phyloP scores from a whole-genome alignment of 2,888 invertebrate species.

The Cryptosula pallasiana region DNA sequence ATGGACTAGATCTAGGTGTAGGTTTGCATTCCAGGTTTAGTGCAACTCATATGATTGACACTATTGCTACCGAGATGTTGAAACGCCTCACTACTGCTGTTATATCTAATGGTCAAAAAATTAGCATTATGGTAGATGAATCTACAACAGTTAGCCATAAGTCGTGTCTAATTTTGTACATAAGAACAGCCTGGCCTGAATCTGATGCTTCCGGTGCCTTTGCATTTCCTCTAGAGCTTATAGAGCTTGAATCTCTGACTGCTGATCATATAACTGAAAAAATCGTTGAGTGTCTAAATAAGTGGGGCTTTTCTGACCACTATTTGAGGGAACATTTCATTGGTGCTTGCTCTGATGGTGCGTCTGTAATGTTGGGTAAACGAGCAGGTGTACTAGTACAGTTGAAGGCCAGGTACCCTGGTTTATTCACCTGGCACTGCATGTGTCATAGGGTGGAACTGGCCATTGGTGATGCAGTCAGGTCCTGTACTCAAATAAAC shows the following conservation, averaged over 20 bases:
- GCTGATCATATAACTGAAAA: neutral
- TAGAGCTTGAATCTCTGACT: neutral
- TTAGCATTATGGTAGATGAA: slow-evolving; percentile 1
- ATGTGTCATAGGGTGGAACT: slow-evolving; percentile 6
- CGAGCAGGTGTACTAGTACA: neutral
- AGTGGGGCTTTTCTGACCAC: neutral
- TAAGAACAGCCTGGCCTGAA: neutral
- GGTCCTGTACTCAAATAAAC: neutral
- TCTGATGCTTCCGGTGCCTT: neutral
- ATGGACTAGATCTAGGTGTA: neutral
- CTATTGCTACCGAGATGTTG: neutral
- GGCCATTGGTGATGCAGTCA: slow-evolving; percentile 18
- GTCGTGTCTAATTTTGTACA: neutral
- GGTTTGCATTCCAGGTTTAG: neutral
- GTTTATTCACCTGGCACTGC: neutral
- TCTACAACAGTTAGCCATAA: neutral
- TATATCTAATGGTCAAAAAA: neutral
- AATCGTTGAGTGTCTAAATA: neutral
- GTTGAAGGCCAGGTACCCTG: neutral
- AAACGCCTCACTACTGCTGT: neutral
- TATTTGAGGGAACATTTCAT: neutral
- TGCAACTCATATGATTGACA: slow-evolving; percentile 1
- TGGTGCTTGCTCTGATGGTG: slow-evolving; percentile 12
- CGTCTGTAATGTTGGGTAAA: neutral
- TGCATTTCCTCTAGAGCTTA: neutral